These are phyloP conservation scores for Drosophila trapezifrons DNA, from an alignment of 1,140 invertebrate genomes.

Conservation along the genomic window DNA sequence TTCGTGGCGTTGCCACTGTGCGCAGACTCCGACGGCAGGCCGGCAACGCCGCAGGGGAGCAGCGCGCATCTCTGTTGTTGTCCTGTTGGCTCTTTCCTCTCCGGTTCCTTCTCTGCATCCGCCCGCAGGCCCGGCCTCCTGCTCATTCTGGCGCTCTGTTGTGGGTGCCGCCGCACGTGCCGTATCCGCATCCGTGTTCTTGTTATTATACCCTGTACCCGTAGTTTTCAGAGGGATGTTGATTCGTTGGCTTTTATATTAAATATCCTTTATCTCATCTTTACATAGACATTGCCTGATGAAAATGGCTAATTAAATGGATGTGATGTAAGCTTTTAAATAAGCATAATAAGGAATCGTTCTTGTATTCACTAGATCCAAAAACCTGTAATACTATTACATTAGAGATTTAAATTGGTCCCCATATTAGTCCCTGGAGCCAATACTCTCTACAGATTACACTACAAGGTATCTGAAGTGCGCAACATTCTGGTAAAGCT, in stretches of 20 bases:
- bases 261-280: too few relatives aligned
- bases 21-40: slow-evolving; percentile 56
- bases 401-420: neutral
- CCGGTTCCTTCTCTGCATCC: slow-evolving; percentile 11
- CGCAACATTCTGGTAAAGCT: neutral
- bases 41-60: slow-evolving; percentile 61
- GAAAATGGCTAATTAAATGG: too few relatives aligned
- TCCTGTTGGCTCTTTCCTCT: slow-evolving; percentile 12
- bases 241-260: too few relatives aligned
- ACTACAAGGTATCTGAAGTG: neutral
- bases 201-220: slow-evolving; percentile 28
- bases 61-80: slow-evolving; percentile 42
- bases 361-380: too few relatives aligned
- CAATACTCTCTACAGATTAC: neutral
- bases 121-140: neutral
- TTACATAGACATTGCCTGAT: too few relatives aligned
- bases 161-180: slow-evolving; percentile 55
- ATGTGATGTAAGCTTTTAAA: too few relatives aligned
- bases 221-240: neutral
- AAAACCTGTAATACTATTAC: too few relatives aligned
- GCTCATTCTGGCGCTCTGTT: slow-evolving; percentile 31
- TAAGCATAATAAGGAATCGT: too few relatives aligned
- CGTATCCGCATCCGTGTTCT: slow-evolving; percentile 43
- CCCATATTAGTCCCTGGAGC: neutral
- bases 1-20: slow-evolving; percentile 36